Conservation (phyloP, 2,888 invertebrate species). For the Nasonia oneida region DNA sequence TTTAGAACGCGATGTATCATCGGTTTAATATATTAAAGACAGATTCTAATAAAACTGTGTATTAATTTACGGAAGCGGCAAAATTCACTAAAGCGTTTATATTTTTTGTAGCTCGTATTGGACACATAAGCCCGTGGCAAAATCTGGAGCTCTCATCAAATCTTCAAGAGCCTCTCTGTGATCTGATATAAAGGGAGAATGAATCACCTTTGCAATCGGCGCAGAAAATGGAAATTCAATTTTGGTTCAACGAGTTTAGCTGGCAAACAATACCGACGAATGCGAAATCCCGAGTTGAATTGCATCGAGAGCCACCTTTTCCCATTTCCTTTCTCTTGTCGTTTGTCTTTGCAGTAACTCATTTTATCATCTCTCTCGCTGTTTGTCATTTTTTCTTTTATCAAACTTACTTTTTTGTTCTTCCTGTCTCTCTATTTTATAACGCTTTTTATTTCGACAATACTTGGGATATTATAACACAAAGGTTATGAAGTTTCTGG, state of each 20-base stretch:
- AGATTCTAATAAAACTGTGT: not conserved
- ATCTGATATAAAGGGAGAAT: not conserved
- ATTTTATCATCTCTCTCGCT: not conserved
- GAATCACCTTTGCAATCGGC: slow-evolving; percentile 5
- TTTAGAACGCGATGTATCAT: too few species aligned
- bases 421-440: not conserved
- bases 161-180: not conserved
- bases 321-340: not conserved
- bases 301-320: not conserved
- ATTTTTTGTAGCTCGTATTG: not conserved
- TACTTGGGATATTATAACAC: not conserved
- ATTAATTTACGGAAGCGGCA: too few species aligned
- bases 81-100: not conserved
- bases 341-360: not conserved
- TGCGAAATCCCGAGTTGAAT: not conserved
- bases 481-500: not conserved
- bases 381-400: not conserved
- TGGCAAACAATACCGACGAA: slow-evolving; percentile 9
- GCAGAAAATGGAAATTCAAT: slow-evolving; percentile 3
- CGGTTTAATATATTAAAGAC: too few species aligned
- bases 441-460: not conserved
- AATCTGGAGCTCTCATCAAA: slow-evolving; percentile 2
- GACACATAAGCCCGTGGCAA: not conserved
- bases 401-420: not conserved
- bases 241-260: slow-evolving; percentile 9